Conservation (phyloP, 2,113 vertebrate genomes). For the Prunella himalayana region DNA sequence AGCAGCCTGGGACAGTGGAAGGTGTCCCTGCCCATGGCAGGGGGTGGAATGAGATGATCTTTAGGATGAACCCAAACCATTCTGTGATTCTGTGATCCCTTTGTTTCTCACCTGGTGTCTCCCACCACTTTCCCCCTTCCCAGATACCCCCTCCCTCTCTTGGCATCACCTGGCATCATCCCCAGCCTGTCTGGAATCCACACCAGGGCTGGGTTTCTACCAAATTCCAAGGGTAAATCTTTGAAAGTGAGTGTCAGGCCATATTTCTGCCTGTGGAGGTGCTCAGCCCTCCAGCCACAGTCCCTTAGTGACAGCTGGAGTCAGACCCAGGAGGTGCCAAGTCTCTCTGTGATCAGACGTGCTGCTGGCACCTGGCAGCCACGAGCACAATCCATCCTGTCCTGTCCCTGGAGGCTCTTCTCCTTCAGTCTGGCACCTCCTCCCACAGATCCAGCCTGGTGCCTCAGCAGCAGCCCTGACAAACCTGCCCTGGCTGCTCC, state of each 20-base stretch:
- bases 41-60: neutral
- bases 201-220: neutral
- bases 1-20: neutral
- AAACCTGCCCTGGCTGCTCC: neutral
- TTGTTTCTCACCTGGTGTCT: neutral
- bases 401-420: neutral
- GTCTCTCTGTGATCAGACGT: neutral
- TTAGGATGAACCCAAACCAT: neutral
- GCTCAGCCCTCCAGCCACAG: neutral
- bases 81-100: neutral
- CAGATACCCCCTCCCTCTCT: neutral
- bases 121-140: accelerated
- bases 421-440: neutral
- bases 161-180: accelerated
- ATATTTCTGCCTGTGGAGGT: accelerated
- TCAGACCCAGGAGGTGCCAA: neutral
- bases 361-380: neutral
- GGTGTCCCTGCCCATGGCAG: neutral
- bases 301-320: neutral
- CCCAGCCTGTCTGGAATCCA: neutral
- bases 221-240: neutral
- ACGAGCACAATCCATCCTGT: neutral
- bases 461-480: neutral
- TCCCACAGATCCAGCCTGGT: accelerated
- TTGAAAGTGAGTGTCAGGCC: neutral